Percentiles rank a stretch among this genome's conserved stretches.
Conservation (phyloP, 2,888 invertebrate species). For the Thymelicus sylvestris region DNA sequence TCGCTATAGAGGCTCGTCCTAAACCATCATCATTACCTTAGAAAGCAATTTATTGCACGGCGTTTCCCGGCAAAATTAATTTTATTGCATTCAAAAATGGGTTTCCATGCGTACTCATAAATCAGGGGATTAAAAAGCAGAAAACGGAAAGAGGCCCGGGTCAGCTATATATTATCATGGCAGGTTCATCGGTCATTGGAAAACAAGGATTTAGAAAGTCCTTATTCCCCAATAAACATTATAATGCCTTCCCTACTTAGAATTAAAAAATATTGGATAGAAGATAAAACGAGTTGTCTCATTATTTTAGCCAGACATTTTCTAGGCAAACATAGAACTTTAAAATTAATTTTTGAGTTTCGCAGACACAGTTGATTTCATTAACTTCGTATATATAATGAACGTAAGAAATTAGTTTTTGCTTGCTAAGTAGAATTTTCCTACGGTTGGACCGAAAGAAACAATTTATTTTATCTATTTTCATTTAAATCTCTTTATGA, state of each 20-base stretch:
- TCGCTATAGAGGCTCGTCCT: not conserved
- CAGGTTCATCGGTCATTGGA: slow-evolving; percentile 48
- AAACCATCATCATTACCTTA: slow-evolving; percentile 14
- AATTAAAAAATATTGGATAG: not conserved
- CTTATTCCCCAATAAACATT: slow-evolving; percentile 41
- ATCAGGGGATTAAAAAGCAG: slow-evolving; percentile 67
- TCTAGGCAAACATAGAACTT: not conserved
- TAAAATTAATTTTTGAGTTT: not conserved
- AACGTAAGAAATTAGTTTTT: too few relatives aligned
- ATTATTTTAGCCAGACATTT: not conserved
- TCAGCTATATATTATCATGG: slow-evolving; percentile 62
- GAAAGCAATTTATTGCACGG: slow-evolving; percentile 30
- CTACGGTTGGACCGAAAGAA: too few relatives aligned
- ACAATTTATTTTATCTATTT: too few relatives aligned
- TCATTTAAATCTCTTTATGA: too few relatives aligned
- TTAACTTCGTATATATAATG: too few relatives aligned
- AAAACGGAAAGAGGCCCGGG: slow-evolving; percentile 55
- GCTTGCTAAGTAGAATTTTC: too few relatives aligned
- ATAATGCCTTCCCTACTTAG: not conserved
- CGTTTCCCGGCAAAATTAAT: slow-evolving; percentile 24
- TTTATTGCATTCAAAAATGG: slow-evolving; percentile 35
- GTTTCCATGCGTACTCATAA: slow-evolving; percentile 48
- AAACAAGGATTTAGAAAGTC: slow-evolving; percentile 48
- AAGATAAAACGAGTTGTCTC: not conserved
- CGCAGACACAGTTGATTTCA: not conserved